phyloP scores from a whole-genome alignment of 2,113 vertebrate genomes.

The Odontesthes bonariensis region DNA sequence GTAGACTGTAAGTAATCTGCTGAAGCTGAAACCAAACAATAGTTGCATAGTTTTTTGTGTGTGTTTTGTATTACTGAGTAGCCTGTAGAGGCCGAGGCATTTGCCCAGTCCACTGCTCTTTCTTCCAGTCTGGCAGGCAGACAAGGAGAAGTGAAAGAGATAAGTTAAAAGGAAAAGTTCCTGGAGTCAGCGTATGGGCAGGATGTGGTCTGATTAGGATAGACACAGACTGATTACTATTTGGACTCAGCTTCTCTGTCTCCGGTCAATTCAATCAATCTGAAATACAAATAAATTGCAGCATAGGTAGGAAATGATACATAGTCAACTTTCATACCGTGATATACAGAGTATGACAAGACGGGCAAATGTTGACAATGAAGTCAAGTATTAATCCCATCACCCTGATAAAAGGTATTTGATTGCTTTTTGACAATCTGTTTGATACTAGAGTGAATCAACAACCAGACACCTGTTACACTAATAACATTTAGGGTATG shows the following conservation, averaged over 20 bases:
- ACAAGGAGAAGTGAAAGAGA: constrained; percentile 68
- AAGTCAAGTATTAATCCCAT: background rate
- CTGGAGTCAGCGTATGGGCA: constrained; percentile 41
- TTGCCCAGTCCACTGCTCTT: constrained; percentile 66
- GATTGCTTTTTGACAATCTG: background rate
- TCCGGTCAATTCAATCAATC: constrained; percentile 49
- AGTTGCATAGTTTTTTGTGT: constrained; percentile 1
- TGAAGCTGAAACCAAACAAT: constrained; percentile 57
- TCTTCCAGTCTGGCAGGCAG: constrained; percentile 72
- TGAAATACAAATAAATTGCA: constrained; percentile 53
- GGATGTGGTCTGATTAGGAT: constrained; percentile 65
- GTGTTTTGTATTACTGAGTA: constrained; percentile 45
- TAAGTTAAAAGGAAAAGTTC: constrained; percentile 62
- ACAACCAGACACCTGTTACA: background rate
- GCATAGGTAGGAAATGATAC: constrained; percentile 30
- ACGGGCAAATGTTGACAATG: constrained; percentile 1
- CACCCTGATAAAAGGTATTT: background rate
- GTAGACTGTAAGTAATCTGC: constrained; percentile 67
- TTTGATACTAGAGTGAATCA: constrained; percentile 5
- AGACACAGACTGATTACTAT: constrained; percentile 70
- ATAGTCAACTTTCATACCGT: background rate
- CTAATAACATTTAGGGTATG: background rate
- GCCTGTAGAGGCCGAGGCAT: constrained; percentile 41
- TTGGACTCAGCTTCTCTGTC: constrained; percentile 46
- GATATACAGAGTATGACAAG: constrained; percentile 10